These are phyloP conservation scores for Pluvialis apricaria DNA, from an alignment of 2,113 vertebrate species.

Conservation along the genomic window DNA sequence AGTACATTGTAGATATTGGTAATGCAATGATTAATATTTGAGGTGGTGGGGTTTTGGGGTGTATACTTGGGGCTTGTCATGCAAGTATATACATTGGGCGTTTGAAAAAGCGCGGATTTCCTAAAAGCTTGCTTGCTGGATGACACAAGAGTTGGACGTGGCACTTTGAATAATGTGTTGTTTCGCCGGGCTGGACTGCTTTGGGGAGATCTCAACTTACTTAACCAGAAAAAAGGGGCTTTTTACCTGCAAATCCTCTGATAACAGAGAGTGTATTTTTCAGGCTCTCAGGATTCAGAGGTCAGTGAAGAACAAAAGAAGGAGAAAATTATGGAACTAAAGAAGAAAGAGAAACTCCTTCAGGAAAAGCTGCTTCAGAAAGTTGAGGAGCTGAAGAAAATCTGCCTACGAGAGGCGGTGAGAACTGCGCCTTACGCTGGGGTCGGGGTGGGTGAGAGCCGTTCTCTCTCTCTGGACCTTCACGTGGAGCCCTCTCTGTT, in stretches of 20 bases:
- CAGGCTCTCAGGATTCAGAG: constrained; percentile 93
- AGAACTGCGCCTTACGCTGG: not conserved
- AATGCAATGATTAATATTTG: not conserved
- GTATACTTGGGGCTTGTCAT: not conserved
- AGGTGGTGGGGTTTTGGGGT: not conserved
- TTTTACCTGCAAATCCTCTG: not conserved
- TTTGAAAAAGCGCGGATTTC: not conserved
- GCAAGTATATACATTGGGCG: not conserved
- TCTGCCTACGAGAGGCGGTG: constrained; percentile 95
- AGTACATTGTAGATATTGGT: not conserved
- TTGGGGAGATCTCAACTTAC: not conserved
- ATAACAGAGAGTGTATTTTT: not conserved
- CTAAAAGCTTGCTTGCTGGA: not conserved
- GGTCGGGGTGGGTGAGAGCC: not conserved
- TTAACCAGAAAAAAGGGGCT: not conserved
- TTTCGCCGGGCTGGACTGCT: not conserved
- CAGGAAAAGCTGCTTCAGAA: constrained; percentile 86
- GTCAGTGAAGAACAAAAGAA: constrained; percentile 90
- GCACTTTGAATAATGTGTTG: not conserved
- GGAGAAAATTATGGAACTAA: constrained; percentile 90
- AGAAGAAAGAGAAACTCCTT: constrained; percentile 87
- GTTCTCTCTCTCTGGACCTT: not conserved
- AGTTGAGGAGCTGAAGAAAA: constrained; percentile 89
- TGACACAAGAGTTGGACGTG: not conserved
- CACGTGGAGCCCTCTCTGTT: not conserved